Conservation (phyloP, 2,888 invertebrate genomes). For the Oxycera nigricornis region DNA sequence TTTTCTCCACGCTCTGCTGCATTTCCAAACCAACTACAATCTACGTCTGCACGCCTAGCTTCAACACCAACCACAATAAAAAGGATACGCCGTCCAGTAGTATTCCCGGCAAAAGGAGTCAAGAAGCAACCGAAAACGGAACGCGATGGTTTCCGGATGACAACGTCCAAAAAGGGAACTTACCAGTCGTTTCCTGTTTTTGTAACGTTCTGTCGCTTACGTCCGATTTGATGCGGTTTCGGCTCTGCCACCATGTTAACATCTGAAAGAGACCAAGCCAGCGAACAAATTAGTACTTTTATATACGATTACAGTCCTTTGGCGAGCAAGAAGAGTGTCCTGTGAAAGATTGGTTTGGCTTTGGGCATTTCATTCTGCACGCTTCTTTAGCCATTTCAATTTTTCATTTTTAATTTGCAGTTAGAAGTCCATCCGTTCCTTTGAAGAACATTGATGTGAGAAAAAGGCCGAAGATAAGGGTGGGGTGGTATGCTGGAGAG, state of each 20-base stretch:
- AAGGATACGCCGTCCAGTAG: background rate
- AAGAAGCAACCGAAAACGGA: background rate
- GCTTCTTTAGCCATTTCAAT: background rate
- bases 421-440: background rate
- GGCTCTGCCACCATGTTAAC: constrained; percentile 76
- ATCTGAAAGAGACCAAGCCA: constrained; percentile 62
- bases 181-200: constrained; percentile 71
- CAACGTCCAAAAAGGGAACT: constrained; percentile 53
- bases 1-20: no score
- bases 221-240: constrained; percentile 70
- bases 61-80: background rate
- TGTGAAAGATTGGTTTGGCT: background rate
- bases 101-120: background rate
- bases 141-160: constrained; percentile 28
- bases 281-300: constrained; percentile 22
- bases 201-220: constrained; percentile 68
- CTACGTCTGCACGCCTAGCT: no score
- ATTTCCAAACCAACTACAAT: no score
- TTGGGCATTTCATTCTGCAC: background rate
- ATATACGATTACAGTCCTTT: constrained; percentile 17
- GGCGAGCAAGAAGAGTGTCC: background rate
- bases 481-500: no score
- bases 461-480: no score
- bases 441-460: background rate
- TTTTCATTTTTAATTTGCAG: constrained; percentile 13